Evolutionary conservation across 1,140 invertebrate genomes (phyloP).

Genomic region (Brachionus asplanchnoidis): DNA sequence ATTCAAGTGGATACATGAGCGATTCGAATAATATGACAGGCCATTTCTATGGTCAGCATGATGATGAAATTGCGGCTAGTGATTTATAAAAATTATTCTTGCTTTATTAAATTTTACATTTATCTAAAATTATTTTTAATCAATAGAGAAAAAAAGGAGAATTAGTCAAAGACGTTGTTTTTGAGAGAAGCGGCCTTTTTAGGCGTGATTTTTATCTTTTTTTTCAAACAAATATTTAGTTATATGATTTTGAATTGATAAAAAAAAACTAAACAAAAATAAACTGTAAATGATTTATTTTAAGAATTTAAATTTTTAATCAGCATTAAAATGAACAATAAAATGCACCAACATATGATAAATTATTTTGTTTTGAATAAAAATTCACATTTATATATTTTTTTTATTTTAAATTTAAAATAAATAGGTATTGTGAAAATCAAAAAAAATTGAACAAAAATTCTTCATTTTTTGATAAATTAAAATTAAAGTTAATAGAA

Average conservation of each 20-base stretch:
- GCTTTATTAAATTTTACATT: neutral
- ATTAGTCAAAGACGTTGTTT: neutral
- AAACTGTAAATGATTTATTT: neutral
- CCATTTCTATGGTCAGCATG: neutral
- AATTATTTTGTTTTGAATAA: neutral
- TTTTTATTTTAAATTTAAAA: neutral
- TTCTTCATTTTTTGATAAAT: no score
- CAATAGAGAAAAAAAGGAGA: neutral
- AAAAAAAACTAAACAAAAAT: neutral
- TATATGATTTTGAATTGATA: neutral
- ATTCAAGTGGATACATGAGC: neutral
- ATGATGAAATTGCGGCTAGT: constrained; percentile 20
- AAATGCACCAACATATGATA: neutral
- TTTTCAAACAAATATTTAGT: neutral
- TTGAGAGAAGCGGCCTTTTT: neutral
- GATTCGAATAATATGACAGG: constrained; percentile 16
- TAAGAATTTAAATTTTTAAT: neutral
- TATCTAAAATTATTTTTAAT: constrained; percentile 4
- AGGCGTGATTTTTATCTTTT: neutral
- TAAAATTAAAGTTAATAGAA: no score
- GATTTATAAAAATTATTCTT: neutral
- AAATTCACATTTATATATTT: neutral
- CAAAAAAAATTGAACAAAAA: no score
- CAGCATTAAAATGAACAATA: neutral
- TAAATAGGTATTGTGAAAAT: no score